These are phyloP conservation scores for Luidia sarsii DNA, from an alignment of 53 echinoderm and acorn worm species.

Conservation along the genomic window DNA sequence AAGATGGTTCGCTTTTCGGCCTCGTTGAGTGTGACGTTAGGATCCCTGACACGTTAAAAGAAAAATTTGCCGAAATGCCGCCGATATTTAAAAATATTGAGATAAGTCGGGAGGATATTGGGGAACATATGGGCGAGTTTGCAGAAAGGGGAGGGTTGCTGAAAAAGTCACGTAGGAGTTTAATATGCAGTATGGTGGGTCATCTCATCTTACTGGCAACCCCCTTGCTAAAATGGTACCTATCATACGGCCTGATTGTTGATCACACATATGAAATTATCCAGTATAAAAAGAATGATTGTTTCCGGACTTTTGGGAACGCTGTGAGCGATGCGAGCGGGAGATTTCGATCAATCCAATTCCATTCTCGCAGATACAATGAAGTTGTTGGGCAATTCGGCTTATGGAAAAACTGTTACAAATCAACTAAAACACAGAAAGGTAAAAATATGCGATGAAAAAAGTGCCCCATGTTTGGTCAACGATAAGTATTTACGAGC, in stretches of 20 bases:
- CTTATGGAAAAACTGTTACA: too few species aligned
- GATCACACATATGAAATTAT: constrained; percentile 35
- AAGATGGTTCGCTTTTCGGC: constrained; percentile 35
- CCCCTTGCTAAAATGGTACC: constrained; percentile 57
- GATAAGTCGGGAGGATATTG: constrained; percentile 44
- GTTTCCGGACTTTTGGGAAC: constrained; percentile 46
- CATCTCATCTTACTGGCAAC: constrained; percentile 46
- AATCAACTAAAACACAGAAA: constrained; percentile 20
- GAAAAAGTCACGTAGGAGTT: constrained; percentile 42
- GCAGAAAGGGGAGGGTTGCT: background rate
- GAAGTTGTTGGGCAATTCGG: too few species aligned
- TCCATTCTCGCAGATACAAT: too few species aligned
- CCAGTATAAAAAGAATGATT: constrained; percentile 18
- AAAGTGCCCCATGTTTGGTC: background rate
- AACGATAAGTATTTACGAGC: background rate
- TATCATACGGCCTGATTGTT: constrained; percentile 34
- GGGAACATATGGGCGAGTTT: constrained; percentile 44
- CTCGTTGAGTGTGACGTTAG: constrained; percentile 46
- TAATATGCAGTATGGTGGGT: constrained; percentile 62
- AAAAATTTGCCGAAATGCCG: constrained; percentile 55
- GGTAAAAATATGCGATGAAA: background rate
- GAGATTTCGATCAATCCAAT: constrained; percentile 45
- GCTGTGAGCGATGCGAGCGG: constrained; percentile 55
- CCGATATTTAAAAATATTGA: constrained; percentile 54
- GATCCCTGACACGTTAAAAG: constrained; percentile 27